Evolutionary conservation across 92 coral and sea anemone species (phyloP), one percentile per base, ranked within the genome.

Genomic region (Phenganax stokvisi): DNA sequence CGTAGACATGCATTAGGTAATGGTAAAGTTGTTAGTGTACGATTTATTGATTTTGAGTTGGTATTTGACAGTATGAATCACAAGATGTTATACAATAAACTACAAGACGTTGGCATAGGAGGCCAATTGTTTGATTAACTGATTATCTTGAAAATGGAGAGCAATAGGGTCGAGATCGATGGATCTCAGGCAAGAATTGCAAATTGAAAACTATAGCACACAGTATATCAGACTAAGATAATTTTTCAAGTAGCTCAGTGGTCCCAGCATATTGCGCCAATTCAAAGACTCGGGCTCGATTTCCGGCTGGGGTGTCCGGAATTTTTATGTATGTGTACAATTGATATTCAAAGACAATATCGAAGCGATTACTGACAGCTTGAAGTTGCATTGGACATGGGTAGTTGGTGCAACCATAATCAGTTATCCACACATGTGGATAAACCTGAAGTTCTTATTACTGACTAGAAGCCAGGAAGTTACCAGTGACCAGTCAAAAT

Each of bases 1-100:
- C 25, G 72, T 47, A 66, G 72, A 66, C 47, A 66, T 66, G 72
- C 72, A 7, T 66, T 25, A 66, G 0, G 25, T 66, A 66, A 66
- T 66, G 12, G 72, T 7, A 66, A 66, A 30, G 47, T 66, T 9
- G 72, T 25, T 30, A 47, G 72, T 0, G 72, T 13, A 66, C 10
- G 28, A 29, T 66, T 66, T 29, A 8, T 25, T 16, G 51, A 66
- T 51, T 30, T 66, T 27, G 10, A 30, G 25, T 20, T 20, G 47
- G 72, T 47, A 27, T 66, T 66, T 27, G 72, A 66, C 72, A 27
- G 51, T 5, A 66, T 66, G 15, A 13, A 61, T 3, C 67, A 61
- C 67, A 61, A 61, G 67, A 61, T 61, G 15, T 61, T 61, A 61
- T 61, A 13, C 29, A 61, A 61, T 6, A 61, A 13, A 61, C 25